A percentile compares a stretch with the other conserved stretches of the same genome.
phyloP scores from a whole-genome alignment of 2,888 invertebrate genomes.

The Embidobia sp. region DNA sequence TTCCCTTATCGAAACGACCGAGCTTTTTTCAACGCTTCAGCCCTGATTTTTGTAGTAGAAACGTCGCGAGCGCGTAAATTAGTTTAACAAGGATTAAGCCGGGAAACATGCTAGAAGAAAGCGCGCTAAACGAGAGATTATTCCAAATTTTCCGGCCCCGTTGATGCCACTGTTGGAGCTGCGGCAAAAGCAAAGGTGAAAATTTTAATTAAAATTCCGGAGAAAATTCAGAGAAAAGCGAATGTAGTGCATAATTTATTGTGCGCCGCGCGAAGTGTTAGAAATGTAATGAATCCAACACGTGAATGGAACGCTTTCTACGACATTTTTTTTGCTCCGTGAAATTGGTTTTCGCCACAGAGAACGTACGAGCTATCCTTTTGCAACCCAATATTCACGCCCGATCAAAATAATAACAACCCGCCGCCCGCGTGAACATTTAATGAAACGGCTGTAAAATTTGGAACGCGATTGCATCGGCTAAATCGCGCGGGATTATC shows the following conservation, averaged over 20 bases:
- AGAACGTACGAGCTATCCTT: not conserved
- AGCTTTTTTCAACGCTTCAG: constrained; percentile 26
- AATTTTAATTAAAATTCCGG: constrained; percentile 61
- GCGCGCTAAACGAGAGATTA: constrained; percentile 55
- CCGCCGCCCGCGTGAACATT: not conserved
- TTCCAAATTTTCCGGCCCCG: constrained; percentile 40
- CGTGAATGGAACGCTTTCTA: constrained; percentile 23
- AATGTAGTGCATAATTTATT: constrained; percentile 51
- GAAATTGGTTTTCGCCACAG: constrained; percentile 22
- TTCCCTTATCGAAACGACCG: constrained; percentile 26
- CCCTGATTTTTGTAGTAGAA: constrained; percentile 43
- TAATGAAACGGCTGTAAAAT: constrained; percentile 8
- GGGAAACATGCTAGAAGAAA: constrained; percentile 53
- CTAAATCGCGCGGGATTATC: not conserved
- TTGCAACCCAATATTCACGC: constrained; percentile 12
- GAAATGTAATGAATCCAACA: constrained; percentile 39
- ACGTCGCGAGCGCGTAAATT: constrained; percentile 50
- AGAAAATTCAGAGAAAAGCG: constrained; percentile 44
- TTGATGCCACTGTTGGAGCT: constrained; percentile 23
- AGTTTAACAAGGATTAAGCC: constrained; percentile 57
- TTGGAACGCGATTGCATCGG: constrained; percentile 1
- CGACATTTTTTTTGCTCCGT: not conserved
- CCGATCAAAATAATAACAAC: constrained; percentile 23
- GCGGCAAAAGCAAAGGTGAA: constrained; percentile 50
- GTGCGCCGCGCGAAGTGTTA: constrained; percentile 21